Base-by-base conservation (phyloP, 2,113 vertebrate genomes). In the Uropsilus gracilis region DNA sequence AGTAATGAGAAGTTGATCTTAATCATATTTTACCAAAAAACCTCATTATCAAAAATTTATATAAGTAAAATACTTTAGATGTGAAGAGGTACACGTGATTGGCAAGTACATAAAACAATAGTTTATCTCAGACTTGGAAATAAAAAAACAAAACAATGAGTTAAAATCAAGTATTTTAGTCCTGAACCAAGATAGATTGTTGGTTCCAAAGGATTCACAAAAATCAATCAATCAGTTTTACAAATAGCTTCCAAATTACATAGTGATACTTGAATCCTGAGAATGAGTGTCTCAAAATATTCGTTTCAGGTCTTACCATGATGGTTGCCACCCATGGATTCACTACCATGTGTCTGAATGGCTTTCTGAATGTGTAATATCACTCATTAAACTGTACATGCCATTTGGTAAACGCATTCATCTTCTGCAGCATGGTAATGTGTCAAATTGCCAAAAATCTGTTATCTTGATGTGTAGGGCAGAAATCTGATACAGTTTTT, bases 121-220 rank as follows among this genome's bases (percentile, higher is more conserved):
- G 95, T 80, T 96, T 71, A 93, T 91, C 83, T 94, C 80, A 91
- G 46, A 59, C 11, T 64, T 5, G 16, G 8, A 94, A n/a, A n/a
- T n/a, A n/a, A 93, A 89, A 73, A 71, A 48, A 81, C 53, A 94
- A 90, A 93, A 68, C 20, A 61, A 3, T 63, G 39, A 92, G 73
- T 91, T 89, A 94, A 68, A 63, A 85, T 94, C 91, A 94, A 94
- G 91, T 94, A 89, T 89, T 95, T 96, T 71, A 73, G 37, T 28
- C 90, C 64, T 83, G 80, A 73, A 68, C 83, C 64, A 69, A 89
- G 84, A 94, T 0, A 91, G 76, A 80, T 37, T 78, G 86, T 71
- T 71, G 50, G n/a, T 42, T 86, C 57, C 84, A 94, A 95, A 96
- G 46, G 69, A 75, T 42, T 89, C 82, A 69, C 72, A 69, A 86